These are phyloP conservation scores for Nemoura dubitans DNA, from an alignment of 2,888 invertebrate species.

Conservation along the genomic window DNA sequence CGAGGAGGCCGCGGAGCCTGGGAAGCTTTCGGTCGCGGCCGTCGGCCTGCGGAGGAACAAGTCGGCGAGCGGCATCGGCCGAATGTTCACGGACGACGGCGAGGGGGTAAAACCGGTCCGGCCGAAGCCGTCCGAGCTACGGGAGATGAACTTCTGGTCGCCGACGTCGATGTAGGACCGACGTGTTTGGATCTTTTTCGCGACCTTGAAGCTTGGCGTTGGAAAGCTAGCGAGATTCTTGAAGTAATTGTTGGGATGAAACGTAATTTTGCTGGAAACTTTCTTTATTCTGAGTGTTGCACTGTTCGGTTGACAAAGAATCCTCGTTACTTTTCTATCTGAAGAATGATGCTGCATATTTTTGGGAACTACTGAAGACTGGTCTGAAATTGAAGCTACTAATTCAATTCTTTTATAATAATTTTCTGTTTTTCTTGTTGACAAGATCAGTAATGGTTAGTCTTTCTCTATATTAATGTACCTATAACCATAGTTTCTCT, in stretches of 20 bases:
- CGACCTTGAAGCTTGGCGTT: neutral
- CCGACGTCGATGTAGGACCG: conserved; percentile 81
- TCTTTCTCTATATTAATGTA: neutral
- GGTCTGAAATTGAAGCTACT: neutral
- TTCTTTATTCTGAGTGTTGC: neutral
- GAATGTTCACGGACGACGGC: neutral
- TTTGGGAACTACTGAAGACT: neutral
- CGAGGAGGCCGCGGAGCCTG: conserved; percentile 46
- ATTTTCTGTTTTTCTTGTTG: neutral
- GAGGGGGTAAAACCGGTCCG: conserved; percentile 57
- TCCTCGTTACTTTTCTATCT: neutral
- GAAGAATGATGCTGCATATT: neutral
- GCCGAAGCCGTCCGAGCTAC: conserved; percentile 74
- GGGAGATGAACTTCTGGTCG: conserved; percentile 88
- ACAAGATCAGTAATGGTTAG: neutral
- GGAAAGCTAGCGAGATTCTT: neutral
- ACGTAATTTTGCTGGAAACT: neutral
- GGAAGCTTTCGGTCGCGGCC: conserved; percentile 29
- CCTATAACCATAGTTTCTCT: neutral
- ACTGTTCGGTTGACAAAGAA: neutral
- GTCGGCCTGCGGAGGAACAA: conserved; percentile 52
- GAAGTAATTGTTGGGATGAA: neutral
- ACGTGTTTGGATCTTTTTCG: neutral
- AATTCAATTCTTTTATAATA: neutral
- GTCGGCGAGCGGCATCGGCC: conserved; percentile 51